These are phyloP conservation scores for Drosophila pseudoobscura DNA, from an alignment of 1,140 invertebrate species.

Conservation along the genomic window DNA sequence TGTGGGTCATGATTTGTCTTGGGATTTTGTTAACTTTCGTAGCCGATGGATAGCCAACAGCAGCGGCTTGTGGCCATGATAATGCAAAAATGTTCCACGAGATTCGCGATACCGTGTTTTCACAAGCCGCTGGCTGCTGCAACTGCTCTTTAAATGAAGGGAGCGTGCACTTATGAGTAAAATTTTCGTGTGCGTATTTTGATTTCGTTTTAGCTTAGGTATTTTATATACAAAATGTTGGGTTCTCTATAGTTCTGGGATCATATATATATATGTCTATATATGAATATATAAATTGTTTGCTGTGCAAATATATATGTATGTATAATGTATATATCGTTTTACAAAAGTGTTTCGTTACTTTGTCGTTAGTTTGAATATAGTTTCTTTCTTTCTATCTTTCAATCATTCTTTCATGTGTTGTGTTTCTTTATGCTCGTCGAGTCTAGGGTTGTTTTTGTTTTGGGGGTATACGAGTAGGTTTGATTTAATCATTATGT, in stretches of 20 bases:
- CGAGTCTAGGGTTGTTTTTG: constrained; percentile 34
- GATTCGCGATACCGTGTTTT: constrained; percentile 30
- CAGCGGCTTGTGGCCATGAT: background rate
- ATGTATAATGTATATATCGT: constrained; percentile 81
- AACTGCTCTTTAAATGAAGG: background rate
- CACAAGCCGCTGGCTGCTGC: constrained; percentile 3
- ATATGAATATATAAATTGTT: constrained; percentile 70
- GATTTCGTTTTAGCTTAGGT: constrained; percentile 60
- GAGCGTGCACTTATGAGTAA: constrained; percentile 41
- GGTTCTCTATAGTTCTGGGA: constrained; percentile 53
- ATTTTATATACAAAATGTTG: constrained; percentile 76
- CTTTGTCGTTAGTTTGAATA: constrained; percentile 67
- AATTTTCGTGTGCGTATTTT: constrained; percentile 76
- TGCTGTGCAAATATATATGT: constrained; percentile 80
- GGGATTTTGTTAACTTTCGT: constrained; percentile 8
- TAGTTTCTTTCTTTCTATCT: background rate
- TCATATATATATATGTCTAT: constrained; percentile 40
- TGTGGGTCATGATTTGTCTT: constrained; percentile 79
- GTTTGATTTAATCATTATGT: constrained; percentile 25
- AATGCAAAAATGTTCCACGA: constrained; percentile 71
- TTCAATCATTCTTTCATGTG: constrained; percentile 37
- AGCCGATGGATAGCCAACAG: constrained; percentile 4
- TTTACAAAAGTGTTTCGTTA: constrained; percentile 77
- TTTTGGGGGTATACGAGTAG: constrained; percentile 49
- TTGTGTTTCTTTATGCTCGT: constrained; percentile 50